Evolutionary conservation across 2,888 invertebrate genomes (phyloP), one percentile per base, ranked within the genome.

Genomic region (Dolomedes plantarius): DNA sequence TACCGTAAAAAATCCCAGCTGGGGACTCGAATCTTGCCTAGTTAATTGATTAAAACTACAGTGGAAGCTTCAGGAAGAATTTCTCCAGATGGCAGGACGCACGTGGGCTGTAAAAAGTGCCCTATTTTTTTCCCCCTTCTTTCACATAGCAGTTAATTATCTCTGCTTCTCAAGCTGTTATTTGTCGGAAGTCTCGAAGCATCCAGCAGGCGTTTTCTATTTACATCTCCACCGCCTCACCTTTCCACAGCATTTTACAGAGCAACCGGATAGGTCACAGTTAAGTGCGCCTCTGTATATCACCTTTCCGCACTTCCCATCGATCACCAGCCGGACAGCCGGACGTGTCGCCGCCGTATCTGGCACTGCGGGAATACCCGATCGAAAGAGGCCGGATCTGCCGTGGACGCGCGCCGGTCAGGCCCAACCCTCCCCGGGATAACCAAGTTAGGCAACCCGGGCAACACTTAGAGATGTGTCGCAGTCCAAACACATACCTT

Each of bases 401-500:
- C 68, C 32, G 69, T 75, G 72, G 62, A 71, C 65, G 74, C 69
- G 81, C 81, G 83, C 83, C 83, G 78, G 83, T 78, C 83, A 83
- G 65, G 68, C 79, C 80, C 80, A 69, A 65, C 86, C 83, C 64
- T 32, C 68, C 39, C 69, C 41, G 36, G 41, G 67, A 72, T 86
- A 86, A 86, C 79, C 79, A 79, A 74, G 86, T 86, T 86, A 83
- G 77, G 78, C 73, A 36, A 39, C 46, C 64, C 68, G 32, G 69
- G 75, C 19, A 69, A 32, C 36, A 36, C 36, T 69, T 39, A 36
- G 41, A 69, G 46, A 36, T 62, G 81, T 62, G 67, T 67, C 78
- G 71, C 78, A 64, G 29, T 31, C 19, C 32, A 31, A 16, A n/a
- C 32, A 27, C 29, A 46, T 16, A 65, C 65, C 29, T 28, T 46